Evolutionary conservation across 2,113 vertebrate genomes (phyloP), one percentile per base, ranked within the genome.

Genomic region (Nothocercus nigrocapillus): DNA sequence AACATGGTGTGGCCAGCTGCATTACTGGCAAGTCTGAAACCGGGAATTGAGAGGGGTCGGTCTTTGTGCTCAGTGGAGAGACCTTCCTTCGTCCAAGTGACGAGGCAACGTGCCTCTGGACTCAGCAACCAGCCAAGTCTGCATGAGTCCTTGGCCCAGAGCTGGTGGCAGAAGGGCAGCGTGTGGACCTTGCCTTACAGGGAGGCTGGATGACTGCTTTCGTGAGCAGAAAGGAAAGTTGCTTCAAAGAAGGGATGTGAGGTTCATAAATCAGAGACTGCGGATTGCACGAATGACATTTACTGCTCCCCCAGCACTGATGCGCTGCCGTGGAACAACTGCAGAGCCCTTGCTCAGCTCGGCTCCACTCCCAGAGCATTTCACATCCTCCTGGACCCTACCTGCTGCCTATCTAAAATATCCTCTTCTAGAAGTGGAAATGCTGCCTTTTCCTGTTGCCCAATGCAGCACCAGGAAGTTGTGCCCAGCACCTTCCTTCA

Each of bases 351-450:
- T 9, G 34, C 36, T 56, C 38, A 5, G 44, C 53, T 49, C 1
- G 0, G 78, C 78, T 36, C 77, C 2, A 59, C 77, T 64, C 67
- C 75, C 3, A 1, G 44, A 69, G 59, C 42, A 0, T 45, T 47
- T 34, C 3, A 2, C 70, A 24, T 53, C 27, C 38, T 82, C 72
- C 49, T 3, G 7, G 62, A 27, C 49, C 68, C 61, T 8, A 10
- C 68, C 73, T 13, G 58, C 72, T 24, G 53, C n/a, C 36, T 40
- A 44, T n/a, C 73, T 54, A 4, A 9, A 44, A 3, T 5, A 20
- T 80, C n/a, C 1, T 1, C 1, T 16, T 42, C 25, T 25, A 16
- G 0, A 2, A 0, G 0, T 34, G 53, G 63, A 75, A 59, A 18
- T 22, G 40, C 22, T 51, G 36, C 45, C 42, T 25, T 2, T 36